Base-by-base conservation (phyloP, 2,797 vertebrate species). In the Pipistrellus kuhlii region DNA sequence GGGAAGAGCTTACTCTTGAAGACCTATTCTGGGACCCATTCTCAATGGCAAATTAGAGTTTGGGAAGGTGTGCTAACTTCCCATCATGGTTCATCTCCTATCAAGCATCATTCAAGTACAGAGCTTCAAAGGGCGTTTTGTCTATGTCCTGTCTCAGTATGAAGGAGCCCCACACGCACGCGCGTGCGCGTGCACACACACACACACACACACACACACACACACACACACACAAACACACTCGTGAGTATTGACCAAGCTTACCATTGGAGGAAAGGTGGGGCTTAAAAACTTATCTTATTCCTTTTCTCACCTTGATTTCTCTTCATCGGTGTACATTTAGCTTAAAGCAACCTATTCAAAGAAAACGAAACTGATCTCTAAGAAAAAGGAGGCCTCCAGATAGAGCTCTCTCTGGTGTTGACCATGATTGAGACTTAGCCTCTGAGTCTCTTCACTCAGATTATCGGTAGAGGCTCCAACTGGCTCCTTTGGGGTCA, bases 11-110 rank as follows among this genome's bases (percentile, higher is more conserved):
- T 93, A 32, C 64, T 66, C 73, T 44, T 64, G 27, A 83, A 55
- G 21, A 32, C 78, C 68, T 78, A 12, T 25, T 48, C 66, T 35
- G 75, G 59, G n/a, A 23, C 68, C 46, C 25, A 44, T 69, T 57
- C 80, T 93, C 59, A 15, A 13, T n/a, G 84, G 71, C 46, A 73
- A 89, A 21, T 57, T 71, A 35, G 59, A 85, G 57, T 86, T 73
- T 72, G 77, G 38, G 46, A 48, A 18, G 30, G 1, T 20, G 41
- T 25, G 9, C n/a, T 75, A 14, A 8, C 77, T 87, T 92, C 44
- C 20, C 5, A 0, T 73, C n/a, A 5, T 30, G 20, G 44, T 44
- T 88, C 44, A 48, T 66, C 15, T 66, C 20, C 30, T 66, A 8
- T 32, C 9, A 80, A 14, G 53, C 71, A 83, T 69, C 71, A 44